A percentile compares a stretch with the other conserved stretches of the same genome.
These are phyloP conservation scores for Heliangelus exortis DNA, from an alignment of 2,797 vertebrate genomes.

Conservation along the genomic window DNA sequence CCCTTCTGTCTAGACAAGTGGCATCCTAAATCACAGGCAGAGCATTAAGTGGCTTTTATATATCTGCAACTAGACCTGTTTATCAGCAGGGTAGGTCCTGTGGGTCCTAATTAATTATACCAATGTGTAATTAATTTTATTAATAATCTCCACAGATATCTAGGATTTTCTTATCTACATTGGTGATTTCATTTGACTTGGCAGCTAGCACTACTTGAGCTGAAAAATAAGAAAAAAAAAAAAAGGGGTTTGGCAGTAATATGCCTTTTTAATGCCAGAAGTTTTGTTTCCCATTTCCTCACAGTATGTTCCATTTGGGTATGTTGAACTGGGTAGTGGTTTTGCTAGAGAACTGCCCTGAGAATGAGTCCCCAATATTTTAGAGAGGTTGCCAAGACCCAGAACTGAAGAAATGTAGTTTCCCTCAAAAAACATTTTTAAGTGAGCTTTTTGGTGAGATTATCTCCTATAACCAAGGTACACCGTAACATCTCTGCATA, in stretches of 20 bases:
- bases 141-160: not conserved
- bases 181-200: not conserved
- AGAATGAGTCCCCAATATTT: not conserved
- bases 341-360: not conserved
- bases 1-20: not conserved
- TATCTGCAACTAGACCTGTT: not conserved
- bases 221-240: conserved; percentile 16
- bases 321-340: not conserved
- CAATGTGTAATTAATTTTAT: not conserved
- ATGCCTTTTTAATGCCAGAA: not conserved
- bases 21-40: not conserved
- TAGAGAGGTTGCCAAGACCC: not conserved
- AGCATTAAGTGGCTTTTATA: not conserved
- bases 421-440: not conserved
- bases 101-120: not conserved
- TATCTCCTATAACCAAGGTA: not conserved
- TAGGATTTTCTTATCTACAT: not conserved
- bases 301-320: not conserved
- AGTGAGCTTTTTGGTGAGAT: not conserved
- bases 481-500: not conserved
- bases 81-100: not conserved
- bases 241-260: not conserved
- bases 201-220: not conserved
- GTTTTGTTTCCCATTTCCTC: not conserved
- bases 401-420: not conserved